These are phyloP conservation scores for Potamilus streckersoni DNA, from an alignment of 1,140 invertebrate species.

Conservation along the genomic window DNA sequence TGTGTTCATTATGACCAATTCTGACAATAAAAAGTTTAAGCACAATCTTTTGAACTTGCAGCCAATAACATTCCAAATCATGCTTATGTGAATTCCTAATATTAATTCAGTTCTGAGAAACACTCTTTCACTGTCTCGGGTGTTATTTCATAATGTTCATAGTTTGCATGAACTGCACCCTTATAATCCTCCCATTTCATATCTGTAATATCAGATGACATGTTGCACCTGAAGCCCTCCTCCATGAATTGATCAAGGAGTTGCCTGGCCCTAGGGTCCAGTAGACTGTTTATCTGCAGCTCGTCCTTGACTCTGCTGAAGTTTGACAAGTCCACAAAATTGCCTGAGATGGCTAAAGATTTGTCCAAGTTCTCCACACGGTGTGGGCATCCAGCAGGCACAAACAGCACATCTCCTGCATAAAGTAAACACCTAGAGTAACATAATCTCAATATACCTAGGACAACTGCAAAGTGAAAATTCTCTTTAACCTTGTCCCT, in stretches of 20 bases:
- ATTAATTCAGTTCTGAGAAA: neutral
- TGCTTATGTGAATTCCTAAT: too few relatives aligned
- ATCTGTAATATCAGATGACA: slow-evolving; percentile 16
- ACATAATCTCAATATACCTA: too few relatives aligned
- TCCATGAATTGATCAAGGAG: slow-evolving; percentile 44
- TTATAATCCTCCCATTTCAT: slow-evolving; percentile 22
- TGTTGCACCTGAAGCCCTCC: slow-evolving; percentile 15
- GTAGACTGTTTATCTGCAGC: slow-evolving; percentile 42
- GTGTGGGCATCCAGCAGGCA: slow-evolving; percentile 59
- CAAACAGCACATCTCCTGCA: slow-evolving; percentile 61
- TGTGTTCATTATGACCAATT: too few relatives aligned
- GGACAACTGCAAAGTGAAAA: too few relatives aligned
- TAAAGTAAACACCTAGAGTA: neutral
- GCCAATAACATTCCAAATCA: too few relatives aligned
- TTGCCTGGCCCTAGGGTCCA: slow-evolving; percentile 49
- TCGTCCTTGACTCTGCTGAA: slow-evolving; percentile 42
- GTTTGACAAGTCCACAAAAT: slow-evolving; percentile 61
- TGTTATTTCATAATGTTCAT: slow-evolving; percentile 22
- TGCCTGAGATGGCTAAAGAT: slow-evolving; percentile 57
- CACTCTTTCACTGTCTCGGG: slow-evolving; percentile 9
- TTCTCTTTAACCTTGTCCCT: too few relatives aligned
- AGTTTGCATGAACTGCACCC: neutral
- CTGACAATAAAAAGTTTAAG: too few relatives aligned
- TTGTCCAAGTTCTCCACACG: slow-evolving; percentile 56
- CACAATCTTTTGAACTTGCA: too few relatives aligned